phyloP scores from a whole-genome alignment of 2,113 vertebrate species.

The Candoia aspera region DNA sequence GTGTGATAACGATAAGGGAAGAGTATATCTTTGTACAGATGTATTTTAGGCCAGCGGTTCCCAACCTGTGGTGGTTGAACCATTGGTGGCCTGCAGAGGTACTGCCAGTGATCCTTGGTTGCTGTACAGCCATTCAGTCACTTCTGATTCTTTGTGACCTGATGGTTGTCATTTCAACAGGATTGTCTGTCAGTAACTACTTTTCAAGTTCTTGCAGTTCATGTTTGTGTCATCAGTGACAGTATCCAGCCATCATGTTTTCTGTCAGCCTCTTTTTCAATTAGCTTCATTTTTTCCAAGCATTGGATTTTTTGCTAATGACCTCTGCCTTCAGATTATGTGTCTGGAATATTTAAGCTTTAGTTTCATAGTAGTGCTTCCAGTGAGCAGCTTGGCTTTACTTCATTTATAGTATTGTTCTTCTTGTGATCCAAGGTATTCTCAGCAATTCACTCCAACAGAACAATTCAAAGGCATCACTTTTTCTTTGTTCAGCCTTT shows the following conservation, averaged over 20 bases:
- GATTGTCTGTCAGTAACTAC: neutral
- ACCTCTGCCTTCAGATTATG: neutral
- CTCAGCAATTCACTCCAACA: neutral
- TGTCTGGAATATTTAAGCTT: neutral
- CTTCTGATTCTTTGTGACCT: neutral
- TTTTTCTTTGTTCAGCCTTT: neutral
- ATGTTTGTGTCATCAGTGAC: neutral
- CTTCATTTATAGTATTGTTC: neutral
- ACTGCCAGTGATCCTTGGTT: neutral
- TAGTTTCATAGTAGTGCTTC: neutral
- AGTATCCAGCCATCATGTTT: neutral
- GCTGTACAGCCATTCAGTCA: neutral
- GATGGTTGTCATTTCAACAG: neutral
- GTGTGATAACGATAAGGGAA: neutral
- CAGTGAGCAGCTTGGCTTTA: neutral
- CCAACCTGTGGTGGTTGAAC: neutral
- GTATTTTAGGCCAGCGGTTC: neutral
- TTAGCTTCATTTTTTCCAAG: neutral
- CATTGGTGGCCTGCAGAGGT: neutral
- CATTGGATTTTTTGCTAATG: neutral
- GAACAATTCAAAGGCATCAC: neutral
- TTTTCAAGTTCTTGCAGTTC: neutral
- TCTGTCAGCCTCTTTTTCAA: neutral
- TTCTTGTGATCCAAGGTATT: neutral
- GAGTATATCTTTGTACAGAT: neutral